phyloP scores from a whole-genome alignment of 1,140 invertebrate genomes.

The Phenacoccus solenopsis region DNA sequence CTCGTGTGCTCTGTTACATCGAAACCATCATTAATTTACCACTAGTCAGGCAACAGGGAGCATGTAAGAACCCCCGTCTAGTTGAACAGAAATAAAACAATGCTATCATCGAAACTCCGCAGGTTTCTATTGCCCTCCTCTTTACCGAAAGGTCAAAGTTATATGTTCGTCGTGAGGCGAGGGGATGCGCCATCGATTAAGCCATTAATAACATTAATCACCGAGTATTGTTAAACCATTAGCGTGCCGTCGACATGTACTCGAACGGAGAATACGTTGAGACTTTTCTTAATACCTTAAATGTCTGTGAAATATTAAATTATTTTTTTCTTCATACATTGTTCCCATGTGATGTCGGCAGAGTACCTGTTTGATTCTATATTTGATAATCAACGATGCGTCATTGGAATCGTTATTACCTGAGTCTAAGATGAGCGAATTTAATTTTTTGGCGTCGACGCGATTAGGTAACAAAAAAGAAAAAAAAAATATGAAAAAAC shows the following conservation, averaged over 20 bases:
- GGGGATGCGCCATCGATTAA: neutral
- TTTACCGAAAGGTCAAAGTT: neutral
- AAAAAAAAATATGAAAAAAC: too few species aligned
- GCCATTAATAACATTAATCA: neutral
- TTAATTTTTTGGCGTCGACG: too few species aligned
- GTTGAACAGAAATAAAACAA: neutral
- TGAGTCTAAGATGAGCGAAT: too few species aligned
- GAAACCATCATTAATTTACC: neutral
- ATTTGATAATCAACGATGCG: too few species aligned
- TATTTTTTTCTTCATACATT: too few species aligned
- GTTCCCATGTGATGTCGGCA: too few species aligned
- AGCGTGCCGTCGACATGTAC: neutral
- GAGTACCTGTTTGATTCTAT: too few species aligned
- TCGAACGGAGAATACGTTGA: too few species aligned
- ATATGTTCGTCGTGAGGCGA: neutral
- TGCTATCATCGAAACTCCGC: neutral
- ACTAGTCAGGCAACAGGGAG: neutral
- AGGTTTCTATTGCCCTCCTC: neutral
- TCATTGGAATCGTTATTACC: too few species aligned
- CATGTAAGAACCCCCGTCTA: neutral
- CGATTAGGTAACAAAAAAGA: too few species aligned
- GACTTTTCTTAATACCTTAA: too few species aligned
- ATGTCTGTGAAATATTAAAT: too few species aligned
- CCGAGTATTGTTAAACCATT: neutral
- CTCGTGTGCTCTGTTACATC: neutral